Conservation (phyloP, 2,888 invertebrate species). For the Tachystola acroxantha region DNA sequence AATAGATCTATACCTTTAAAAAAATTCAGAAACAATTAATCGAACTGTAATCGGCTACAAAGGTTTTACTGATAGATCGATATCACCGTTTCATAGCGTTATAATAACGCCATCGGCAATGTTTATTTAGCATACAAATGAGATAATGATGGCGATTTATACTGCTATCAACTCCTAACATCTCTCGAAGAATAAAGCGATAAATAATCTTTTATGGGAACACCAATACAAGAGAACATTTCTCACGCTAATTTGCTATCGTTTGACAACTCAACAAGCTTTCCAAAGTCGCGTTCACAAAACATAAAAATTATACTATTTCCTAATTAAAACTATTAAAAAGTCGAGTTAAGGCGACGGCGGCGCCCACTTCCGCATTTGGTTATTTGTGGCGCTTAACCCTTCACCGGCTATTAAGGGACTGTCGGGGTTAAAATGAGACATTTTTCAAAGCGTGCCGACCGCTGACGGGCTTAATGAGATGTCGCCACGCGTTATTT, state of each 20-base stretch:
- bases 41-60: no score
- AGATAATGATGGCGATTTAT: not conserved
- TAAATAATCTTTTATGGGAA: slow-evolving; percentile 1
- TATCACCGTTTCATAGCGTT: not conserved
- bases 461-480: slow-evolving; percentile 71
- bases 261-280: slow-evolving; percentile 42
- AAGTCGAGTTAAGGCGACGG: slow-evolving; percentile 46
- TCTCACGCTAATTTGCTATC: slow-evolving; percentile 66
- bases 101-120: not conserved
- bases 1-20: no score
- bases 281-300: slow-evolving; percentile 33
- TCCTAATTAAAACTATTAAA: slow-evolving; percentile 77
- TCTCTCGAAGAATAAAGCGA: not conserved
- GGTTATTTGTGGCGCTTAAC: slow-evolving; percentile 72
- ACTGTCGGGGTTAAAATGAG: slow-evolving; percentile 71
- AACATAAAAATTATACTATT: slow-evolving; percentile 72
- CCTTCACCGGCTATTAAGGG: slow-evolving; percentile 72
- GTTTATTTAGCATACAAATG: not conserved
- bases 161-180: not conserved
- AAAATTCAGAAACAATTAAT: no score
- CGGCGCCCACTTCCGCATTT: slow-evolving; percentile 66
- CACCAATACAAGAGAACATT: slow-evolving; percentile 32
- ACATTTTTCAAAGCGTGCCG: slow-evolving; percentile 69
- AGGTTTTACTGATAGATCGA: not conserved
- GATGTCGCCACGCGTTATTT: slow-evolving; percentile 72